A percentile compares a stretch with the other conserved stretches of the same genome.
phyloP scores from a whole-genome alignment of 2,113 vertebrate species.

The Atherinomorus stipes region DNA sequence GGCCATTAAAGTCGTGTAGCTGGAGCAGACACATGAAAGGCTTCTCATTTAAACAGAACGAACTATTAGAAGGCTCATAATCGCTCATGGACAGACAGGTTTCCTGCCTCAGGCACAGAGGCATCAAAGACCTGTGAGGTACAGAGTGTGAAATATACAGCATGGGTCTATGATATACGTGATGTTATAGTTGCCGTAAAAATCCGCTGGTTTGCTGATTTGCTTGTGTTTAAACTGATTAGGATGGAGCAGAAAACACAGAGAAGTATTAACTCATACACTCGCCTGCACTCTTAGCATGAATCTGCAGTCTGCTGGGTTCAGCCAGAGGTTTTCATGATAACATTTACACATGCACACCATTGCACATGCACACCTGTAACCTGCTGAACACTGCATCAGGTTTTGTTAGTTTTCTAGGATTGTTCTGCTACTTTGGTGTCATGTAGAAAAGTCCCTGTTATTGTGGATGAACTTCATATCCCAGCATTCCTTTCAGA shows the following conservation, averaged over 20 bases:
- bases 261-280: not conserved
- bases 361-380: conserved; percentile 35
- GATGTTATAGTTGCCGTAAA: conserved; percentile 14
- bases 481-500: too few relatives aligned
- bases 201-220: too few relatives aligned
- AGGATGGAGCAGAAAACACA: not conserved
- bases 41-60: conserved; percentile 62
- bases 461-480: too few relatives aligned
- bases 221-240: not conserved
- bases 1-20: conserved; percentile 77
- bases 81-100: conserved; percentile 66
- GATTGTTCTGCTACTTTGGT: not conserved
- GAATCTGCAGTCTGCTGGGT: conserved; percentile 35
- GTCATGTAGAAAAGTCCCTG: too few relatives aligned
- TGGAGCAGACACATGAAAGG: conserved; percentile 75
- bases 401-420: not conserved
- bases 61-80: conserved; percentile 65
- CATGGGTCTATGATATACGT: not conserved
- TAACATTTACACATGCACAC: conserved; percentile 48
- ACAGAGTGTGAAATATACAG: not conserved
- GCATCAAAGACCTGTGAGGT: conserved; percentile 22
- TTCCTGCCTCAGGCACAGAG: conserved; percentile 48
- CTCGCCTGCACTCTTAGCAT: conserved; percentile 10
- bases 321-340: conserved; percentile 63
- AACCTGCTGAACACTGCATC: not conserved